Evolutionary conservation across 2,797 vertebrate species (phyloP).

Genomic region (Emys orbicularis): DNA sequence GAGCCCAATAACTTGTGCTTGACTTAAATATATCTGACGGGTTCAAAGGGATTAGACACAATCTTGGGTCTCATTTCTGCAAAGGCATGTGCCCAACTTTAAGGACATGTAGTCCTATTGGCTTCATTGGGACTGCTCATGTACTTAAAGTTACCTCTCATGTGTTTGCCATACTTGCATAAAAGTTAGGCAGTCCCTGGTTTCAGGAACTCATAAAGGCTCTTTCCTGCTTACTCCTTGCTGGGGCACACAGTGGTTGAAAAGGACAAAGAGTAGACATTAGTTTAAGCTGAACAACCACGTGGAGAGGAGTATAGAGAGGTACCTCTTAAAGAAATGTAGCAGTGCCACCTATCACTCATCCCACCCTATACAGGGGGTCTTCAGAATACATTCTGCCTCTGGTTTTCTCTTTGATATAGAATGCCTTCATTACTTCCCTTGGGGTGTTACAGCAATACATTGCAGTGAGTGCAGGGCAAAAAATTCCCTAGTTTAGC

Average conservation of each 20-base stretch:
- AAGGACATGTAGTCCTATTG: not conserved
- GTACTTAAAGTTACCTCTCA: not conserved
- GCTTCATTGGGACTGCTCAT: not conserved
- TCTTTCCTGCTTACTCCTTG: not conserved
- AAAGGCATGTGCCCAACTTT: not conserved
- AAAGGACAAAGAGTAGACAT: not conserved
- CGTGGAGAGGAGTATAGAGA: not conserved
- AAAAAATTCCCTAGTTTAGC: not conserved
- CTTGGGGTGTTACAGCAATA: not conserved
- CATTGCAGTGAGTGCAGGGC: not conserved
- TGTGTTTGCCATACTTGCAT: not conserved
- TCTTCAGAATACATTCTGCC: not conserved
- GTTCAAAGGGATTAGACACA: not conserved
- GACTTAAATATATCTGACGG: not conserved
- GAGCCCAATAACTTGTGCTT: slow-evolving; percentile 16
- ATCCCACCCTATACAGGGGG: not conserved
- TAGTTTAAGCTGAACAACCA: not conserved
- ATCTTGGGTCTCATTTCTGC: not conserved
- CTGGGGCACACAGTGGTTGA: not conserved
- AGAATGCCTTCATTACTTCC: not conserved
- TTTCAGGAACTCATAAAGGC: not conserved
- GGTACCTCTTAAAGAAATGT: not conserved
- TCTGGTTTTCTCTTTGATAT: not conserved
- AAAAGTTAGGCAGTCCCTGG: not conserved
- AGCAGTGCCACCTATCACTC: not conserved